Percentiles rank a stretch among this genome's conserved stretches.
Evolutionary conservation across 2,113 vertebrate species (phyloP).

Genomic region (Choloepus hoffmanni): DNA sequence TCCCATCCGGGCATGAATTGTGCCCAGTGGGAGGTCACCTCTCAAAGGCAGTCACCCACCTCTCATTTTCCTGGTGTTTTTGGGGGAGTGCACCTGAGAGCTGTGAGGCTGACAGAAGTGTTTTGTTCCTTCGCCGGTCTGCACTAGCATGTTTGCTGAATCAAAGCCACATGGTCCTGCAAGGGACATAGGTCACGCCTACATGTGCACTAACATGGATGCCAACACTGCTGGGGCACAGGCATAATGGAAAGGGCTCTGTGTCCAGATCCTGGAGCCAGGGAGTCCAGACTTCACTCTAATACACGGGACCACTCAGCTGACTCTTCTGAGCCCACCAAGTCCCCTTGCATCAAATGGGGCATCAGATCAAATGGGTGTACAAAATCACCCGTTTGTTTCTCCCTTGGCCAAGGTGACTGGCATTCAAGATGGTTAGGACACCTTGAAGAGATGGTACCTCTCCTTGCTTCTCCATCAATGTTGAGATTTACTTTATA

Average conservation of each 20-base stretch:
- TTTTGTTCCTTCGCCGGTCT: neutral
- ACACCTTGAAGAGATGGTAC: constrained; percentile 4
- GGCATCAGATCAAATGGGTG: neutral
- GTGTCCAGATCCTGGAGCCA: neutral
- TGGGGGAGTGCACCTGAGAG: neutral
- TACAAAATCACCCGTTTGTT: neutral
- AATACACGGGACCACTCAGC: neutral
- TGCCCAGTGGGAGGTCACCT: neutral
- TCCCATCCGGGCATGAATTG: neutral
- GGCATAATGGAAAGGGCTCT: neutral
- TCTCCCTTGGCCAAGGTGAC: neutral
- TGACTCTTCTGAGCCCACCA: neutral
- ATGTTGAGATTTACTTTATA: constrained; percentile 51
- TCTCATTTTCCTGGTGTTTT: neutral
- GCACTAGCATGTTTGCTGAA: neutral
- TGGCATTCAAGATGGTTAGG: neutral
- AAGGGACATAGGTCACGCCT: neutral
- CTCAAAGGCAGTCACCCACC: neutral
- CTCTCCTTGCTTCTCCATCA: neutral
- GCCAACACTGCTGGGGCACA: neutral
- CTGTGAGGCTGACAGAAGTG: neutral
- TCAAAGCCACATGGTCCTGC: too few species aligned
- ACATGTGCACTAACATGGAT: neutral
- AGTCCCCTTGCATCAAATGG: neutral
- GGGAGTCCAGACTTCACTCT: neutral